These are phyloP conservation scores for Salarias fasciatus DNA, from an alignment of 2,797 vertebrate genomes.

Conservation along the genomic window DNA sequence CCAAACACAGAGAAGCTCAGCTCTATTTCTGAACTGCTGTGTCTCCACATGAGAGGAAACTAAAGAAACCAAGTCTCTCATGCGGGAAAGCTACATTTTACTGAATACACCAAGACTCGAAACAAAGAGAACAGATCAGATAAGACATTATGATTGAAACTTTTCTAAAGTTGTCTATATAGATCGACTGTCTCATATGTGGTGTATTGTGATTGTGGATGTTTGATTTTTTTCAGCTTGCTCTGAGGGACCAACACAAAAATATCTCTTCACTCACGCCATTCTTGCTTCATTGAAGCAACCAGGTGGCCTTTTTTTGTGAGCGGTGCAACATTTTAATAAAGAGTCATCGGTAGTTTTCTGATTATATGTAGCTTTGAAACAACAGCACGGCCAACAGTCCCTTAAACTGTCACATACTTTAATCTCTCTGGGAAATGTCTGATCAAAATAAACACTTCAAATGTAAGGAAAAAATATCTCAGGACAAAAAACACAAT, in stretches of 20 bases:
- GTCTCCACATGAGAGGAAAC: not conserved
- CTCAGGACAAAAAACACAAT: not conserved
- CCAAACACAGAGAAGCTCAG: conserved; percentile 8
- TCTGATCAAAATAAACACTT: not conserved
- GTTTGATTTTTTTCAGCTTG: too few relatives aligned
- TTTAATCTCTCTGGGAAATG: not conserved
- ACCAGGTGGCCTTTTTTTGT: conserved; percentile 6
- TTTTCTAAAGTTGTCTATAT: not conserved
- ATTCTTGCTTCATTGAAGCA: too few relatives aligned
- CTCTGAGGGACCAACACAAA: too few relatives aligned
- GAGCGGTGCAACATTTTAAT: conserved; percentile 4
- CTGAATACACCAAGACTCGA: not conserved
- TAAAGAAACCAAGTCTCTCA: conserved; percentile 12
- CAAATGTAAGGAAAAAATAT: not conserved
- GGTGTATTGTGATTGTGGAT: too few relatives aligned
- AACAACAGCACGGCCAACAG: conserved; percentile 23
- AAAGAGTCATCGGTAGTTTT: conserved; percentile 11
- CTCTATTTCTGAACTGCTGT: conserved; percentile 15
- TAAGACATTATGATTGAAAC: too few relatives aligned
- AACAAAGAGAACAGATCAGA: not conserved
- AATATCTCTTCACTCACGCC: too few relatives aligned
- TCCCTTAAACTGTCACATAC: conserved; percentile 2
- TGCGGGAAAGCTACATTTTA: not conserved
- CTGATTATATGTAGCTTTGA: conserved; percentile 14
- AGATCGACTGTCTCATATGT: too few relatives aligned